A percentile compares a stretch with the other conserved stretches of the same genome.
Evolutionary conservation across 2,113 vertebrate genomes (phyloP).

Genomic region (Glaucomys volans): DNA sequence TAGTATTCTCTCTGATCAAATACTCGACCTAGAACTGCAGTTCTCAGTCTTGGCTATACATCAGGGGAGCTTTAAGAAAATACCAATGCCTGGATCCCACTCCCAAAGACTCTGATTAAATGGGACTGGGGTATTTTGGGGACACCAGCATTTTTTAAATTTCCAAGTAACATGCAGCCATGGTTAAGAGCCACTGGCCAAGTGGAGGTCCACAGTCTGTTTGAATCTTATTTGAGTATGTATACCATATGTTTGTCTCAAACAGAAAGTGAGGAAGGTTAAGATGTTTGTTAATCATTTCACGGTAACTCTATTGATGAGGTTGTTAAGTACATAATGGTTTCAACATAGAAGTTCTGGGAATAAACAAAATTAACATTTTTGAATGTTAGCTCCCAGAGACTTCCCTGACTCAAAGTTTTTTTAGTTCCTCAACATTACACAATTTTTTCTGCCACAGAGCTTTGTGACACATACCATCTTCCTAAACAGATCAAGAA

Average conservation of each 20-base stretch:
- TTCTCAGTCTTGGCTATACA: neutral
- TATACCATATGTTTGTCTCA: neutral
- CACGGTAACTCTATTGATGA: neutral
- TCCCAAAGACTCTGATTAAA: neutral
- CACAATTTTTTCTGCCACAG: neutral
- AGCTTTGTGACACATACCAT: neutral
- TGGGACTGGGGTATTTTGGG: neutral
- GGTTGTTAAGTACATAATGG: neutral
- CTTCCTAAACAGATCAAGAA: neutral
- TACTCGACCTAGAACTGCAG: neutral
- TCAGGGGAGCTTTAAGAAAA: neutral
- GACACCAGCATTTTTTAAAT: neutral
- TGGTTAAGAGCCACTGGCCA: neutral
- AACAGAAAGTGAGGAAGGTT: neutral
- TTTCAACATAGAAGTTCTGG: slow-evolving; percentile 20
- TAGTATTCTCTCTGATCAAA: neutral
- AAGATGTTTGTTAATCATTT: neutral
- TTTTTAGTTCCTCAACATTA: neutral
- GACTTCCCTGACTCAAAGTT: neutral
- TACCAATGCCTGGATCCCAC: neutral
- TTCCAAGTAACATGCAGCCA: neutral
- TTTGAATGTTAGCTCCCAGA: neutral
- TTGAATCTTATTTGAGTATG: neutral
- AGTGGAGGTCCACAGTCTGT: neutral
- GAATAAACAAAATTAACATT: neutral